These are phyloP conservation scores for Callosobruchus maculatus DNA, from an alignment of 2,888 invertebrate genomes.

Conservation along the genomic window DNA sequence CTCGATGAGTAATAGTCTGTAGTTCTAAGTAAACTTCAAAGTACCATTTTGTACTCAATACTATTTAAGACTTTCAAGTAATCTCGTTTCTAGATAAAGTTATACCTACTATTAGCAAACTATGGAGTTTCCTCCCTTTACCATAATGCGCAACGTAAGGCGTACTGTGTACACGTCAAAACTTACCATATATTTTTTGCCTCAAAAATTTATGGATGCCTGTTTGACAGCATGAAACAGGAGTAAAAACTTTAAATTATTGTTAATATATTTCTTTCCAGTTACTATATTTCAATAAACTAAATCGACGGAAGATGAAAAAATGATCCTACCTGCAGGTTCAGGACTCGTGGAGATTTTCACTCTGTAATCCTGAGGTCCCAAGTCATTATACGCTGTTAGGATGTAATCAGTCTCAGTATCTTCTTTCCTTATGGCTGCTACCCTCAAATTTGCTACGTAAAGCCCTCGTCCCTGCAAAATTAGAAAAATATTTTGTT, in stretches of 20 bases:
- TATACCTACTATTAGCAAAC: no score
- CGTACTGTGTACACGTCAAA: background rate
- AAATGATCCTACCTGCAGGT: conserved; percentile 52
- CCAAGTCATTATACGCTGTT: conserved; percentile 66
- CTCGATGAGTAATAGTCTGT: no score
- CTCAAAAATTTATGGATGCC: conserved; percentile 35
- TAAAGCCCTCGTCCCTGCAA: conserved; percentile 64
- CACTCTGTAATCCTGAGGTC: conserved; percentile 61
- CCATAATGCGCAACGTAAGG: no score
- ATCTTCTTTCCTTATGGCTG: conserved; percentile 68
- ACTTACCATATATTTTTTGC: conserved; percentile 34
- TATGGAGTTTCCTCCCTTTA: no score
- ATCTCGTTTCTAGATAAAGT: no score
- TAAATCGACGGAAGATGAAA: background rate
- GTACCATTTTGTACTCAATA: no score
- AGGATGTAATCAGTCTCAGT: conserved; percentile 69
- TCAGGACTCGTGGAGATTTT: conserved; percentile 65
- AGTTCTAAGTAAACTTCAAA: no score
- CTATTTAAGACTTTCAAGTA: no score
- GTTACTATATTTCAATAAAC: background rate
- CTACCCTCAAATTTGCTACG: conserved; percentile 64
- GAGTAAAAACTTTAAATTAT: conserved; percentile 23
- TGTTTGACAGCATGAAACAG: conserved; percentile 29
- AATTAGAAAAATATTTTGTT: conserved; percentile 1
- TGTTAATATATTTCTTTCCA: background rate